Base-by-base conservation (phyloP, 2,797 vertebrate genomes). In the Cirrhinus molitorella region DNA sequence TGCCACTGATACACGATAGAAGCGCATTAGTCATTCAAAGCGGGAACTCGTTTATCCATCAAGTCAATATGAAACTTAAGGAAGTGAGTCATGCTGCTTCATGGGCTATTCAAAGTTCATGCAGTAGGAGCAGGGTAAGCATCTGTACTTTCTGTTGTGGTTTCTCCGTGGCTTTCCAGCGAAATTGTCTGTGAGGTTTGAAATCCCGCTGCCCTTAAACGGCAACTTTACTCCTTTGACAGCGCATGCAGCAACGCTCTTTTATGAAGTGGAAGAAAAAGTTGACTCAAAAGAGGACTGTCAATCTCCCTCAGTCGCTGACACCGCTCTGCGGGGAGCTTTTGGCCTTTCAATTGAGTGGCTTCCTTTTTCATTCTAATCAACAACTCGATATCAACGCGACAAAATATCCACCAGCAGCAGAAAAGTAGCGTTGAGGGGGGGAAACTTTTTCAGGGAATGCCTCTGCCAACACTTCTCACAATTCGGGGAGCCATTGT, bases 401-500 rank as follows among this genome's bases (percentile, higher is more conserved):
- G 82, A 91, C 91, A 86, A 91, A 94, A 94, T 92, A 93, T 91
- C 91, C 91, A 91, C 93, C 90, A 94, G 93, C 94, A 90, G 93
- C 92, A 89, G 87, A 91, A 90, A 92, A 90, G 89, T 93, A 84
- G 89, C 90, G 90, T 93, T 90, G 57, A 90, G 90, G 92, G 86
- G 90, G 90, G 91, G 91, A 75, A 40, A n/a, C n/a, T 59, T 76
- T 93, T 93, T 94, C 90, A 87, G 93, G 92, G 90, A 89, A 90
- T 89, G 80, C 89, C 88, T 91, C 88, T 94, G 93, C 94, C 94
- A 94, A 93, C 93, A 92, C 92, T 91, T 94, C 91, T 94, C 92
- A 92, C 91, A 92, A 92, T 93, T 93, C 91, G 92, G 93, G 94
- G 92, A 89, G 90, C 92, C 91, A 93, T 94, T 95, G 94, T 95